These are phyloP conservation scores for Lycia hirtaria DNA, from an alignment of 2,888 invertebrate genomes.

Conservation along the genomic window DNA sequence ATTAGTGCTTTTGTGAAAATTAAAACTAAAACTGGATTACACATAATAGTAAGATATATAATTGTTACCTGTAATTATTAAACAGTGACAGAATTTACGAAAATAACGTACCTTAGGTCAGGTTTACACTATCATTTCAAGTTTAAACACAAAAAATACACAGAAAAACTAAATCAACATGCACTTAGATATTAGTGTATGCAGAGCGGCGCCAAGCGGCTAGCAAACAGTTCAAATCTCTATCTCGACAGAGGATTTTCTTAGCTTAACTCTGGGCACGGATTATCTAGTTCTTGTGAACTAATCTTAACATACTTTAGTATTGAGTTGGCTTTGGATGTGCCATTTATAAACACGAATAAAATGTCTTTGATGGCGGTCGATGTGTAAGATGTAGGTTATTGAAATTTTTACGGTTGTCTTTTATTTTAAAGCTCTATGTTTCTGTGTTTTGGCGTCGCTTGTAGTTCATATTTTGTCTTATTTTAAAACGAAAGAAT, in stretches of 20 bases:
- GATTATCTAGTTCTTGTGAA: conserved; percentile 66
- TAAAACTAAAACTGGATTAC: too few relatives aligned
- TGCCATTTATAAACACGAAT: conserved; percentile 33
- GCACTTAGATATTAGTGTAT: conserved; percentile 43
- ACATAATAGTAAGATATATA: too few relatives aligned
- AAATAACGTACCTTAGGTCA: conserved; percentile 33
- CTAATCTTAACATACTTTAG: conserved; percentile 34
- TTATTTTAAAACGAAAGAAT: too few relatives aligned
- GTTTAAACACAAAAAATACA: conserved; percentile 16
- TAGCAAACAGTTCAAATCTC: conserved; percentile 45
- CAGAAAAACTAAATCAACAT: conserved; percentile 42
- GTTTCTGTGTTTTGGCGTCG: too few relatives aligned
- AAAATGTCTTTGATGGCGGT: conserved; percentile 38
- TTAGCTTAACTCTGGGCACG: conserved; percentile 61
- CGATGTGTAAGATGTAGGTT: conserved; percentile 30
- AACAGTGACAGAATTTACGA: too few relatives aligned
- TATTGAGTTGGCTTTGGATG: conserved; percentile 51
- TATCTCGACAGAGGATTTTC: conserved; percentile 60
- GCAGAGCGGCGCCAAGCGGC: conserved; percentile 52
- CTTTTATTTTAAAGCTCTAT: too few relatives aligned
- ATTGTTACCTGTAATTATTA: too few relatives aligned
- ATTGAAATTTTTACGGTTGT: not conserved
- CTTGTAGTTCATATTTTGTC: too few relatives aligned
- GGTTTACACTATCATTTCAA: conserved; percentile 25
- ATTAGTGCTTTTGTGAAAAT: too few relatives aligned